Percentiles rank a stretch among this genome's conserved stretches.
These are phyloP conservation scores for Rhagonycha lutea DNA, from an alignment of 2,888 invertebrate genomes.

Conservation along the genomic window DNA sequence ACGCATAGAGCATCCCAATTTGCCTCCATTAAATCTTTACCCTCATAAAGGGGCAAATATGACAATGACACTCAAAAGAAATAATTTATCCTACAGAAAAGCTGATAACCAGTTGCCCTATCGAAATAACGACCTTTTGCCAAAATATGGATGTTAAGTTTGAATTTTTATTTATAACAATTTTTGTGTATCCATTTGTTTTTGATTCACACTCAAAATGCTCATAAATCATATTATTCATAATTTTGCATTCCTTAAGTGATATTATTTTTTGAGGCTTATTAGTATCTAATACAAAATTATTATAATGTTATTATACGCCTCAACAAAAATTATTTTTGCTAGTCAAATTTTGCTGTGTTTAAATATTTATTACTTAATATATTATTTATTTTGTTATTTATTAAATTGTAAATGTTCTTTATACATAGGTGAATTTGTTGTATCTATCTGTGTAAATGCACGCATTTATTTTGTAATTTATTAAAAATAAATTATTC, in stretches of 20 bases:
- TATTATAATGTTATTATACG: constrained; percentile 6
- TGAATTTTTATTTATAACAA: not conserved
- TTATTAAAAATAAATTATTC: constrained; percentile 26
- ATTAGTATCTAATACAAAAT: not conserved
- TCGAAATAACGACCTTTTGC: constrained; percentile 26
- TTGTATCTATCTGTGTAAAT: constrained; percentile 19
- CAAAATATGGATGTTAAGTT: constrained; percentile 33
- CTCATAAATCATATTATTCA: not conserved
- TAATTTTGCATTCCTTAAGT: not conserved
- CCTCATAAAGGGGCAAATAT: constrained; percentile 36
- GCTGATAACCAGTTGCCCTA: constrained; percentile 28
- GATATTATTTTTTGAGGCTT: not conserved
- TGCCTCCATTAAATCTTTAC: constrained; percentile 74
- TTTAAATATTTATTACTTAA: not conserved
- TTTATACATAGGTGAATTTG: constrained; percentile 13
- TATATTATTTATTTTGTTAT: constrained; percentile 2
- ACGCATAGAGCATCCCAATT: constrained; percentile 79
- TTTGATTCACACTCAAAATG: not conserved
- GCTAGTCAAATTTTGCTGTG: constrained; percentile 6
- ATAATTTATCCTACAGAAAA: constrained; percentile 34
- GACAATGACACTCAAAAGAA: constrained; percentile 36
- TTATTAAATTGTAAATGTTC: constrained; percentile 14
- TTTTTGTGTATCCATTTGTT: not conserved
- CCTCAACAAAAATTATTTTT: constrained; percentile 1
- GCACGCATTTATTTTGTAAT: constrained; percentile 23